These are phyloP conservation scores for Formica exsecta DNA, from an alignment of 1,140 invertebrate species.

Conservation along the genomic window DNA sequence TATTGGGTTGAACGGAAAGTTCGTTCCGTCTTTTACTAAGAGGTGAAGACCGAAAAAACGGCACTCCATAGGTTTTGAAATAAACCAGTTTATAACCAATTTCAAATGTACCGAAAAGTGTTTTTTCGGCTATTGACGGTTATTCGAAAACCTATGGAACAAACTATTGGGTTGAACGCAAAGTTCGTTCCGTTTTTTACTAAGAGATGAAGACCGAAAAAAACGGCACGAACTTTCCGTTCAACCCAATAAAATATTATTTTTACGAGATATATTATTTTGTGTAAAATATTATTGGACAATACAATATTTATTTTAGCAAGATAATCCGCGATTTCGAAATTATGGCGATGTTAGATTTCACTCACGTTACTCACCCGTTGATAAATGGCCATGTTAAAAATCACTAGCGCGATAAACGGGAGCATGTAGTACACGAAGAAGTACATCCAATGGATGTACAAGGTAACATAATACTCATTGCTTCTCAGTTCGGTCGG, in stretches of 20 bases:
- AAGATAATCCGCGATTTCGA: neutral
- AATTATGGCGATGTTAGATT: neutral
- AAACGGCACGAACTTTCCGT: too few species aligned
- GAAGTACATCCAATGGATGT: constrained; percentile 97
- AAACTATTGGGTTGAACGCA: too few species aligned
- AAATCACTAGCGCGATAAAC: constrained; percentile 93
- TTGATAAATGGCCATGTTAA: constrained; percentile 96
- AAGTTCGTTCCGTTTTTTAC: too few species aligned
- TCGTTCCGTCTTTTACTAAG: too few species aligned
- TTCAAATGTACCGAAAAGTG: too few species aligned
- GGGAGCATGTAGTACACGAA: constrained; percentile 97
- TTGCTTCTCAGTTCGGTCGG: constrained; percentile 91
- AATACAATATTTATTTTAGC: constrained; percentile 22
- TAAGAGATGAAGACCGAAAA: too few species aligned
- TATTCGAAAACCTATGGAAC: too few species aligned
- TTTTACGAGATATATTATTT: constrained; percentile 4
- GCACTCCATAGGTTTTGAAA: too few species aligned
- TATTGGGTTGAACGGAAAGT: too few species aligned
- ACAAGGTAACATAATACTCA: constrained; percentile 92
- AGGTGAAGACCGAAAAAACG: too few species aligned
- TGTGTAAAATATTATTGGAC: neutral
- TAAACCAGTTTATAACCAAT: too few species aligned
- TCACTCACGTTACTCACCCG: constrained; percentile 86
- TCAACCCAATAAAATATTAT: neutral
- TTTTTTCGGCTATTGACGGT: too few species aligned